Evolutionary conservation across 2,888 invertebrate genomes (phyloP), one percentile per base, ranked within the genome.

Genomic region (Phanerotoma sp.): DNA sequence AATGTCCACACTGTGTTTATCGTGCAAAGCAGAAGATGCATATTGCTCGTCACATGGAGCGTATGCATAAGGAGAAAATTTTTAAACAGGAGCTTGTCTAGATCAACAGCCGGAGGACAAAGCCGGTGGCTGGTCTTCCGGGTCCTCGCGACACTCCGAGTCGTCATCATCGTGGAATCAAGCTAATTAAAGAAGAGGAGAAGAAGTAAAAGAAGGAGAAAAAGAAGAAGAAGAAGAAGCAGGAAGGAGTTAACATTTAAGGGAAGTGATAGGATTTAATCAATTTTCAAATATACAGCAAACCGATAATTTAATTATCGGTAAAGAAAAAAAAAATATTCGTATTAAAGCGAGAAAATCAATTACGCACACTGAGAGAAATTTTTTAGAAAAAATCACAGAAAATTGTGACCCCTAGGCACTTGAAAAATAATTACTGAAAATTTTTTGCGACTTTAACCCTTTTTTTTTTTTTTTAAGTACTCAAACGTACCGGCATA

Each of bases 21-120:
- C 72, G 74, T 54, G 77, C 78, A 46, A 79, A 79, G 58, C 77
- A 78, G 57, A 80, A 79, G 56, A 75, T 82, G 68, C 79, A 78
- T 69, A 73, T 78, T 60, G 72, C 77, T 51, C 72, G 77, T 44
- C 80, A 80, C 63, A 79, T 80, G 72, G 79, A 79, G 64, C 75
- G 80, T 16, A 79, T 79, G 79, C 79, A 79, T 70, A 78, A 79
- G 61, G 79, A 79, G 64, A 76, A 77, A 62, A 69, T 77, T 46
- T 77, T 70, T 65, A 77, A 77, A 60, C 77, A 77, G 65, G 77
- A 77, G 63, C 62, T 75, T 53, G 75, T 76, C 56, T 77, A 76
- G 66, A 54, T 47, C 25, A 25, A 2, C 1, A 28, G 22, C 32
- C 42, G 48, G 15, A 37, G 33, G 47, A 37, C 40, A 35, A 40